Evolutionary conservation across 2,797 vertebrate species (phyloP).

Genomic region (Hirundo rustica): DNA sequence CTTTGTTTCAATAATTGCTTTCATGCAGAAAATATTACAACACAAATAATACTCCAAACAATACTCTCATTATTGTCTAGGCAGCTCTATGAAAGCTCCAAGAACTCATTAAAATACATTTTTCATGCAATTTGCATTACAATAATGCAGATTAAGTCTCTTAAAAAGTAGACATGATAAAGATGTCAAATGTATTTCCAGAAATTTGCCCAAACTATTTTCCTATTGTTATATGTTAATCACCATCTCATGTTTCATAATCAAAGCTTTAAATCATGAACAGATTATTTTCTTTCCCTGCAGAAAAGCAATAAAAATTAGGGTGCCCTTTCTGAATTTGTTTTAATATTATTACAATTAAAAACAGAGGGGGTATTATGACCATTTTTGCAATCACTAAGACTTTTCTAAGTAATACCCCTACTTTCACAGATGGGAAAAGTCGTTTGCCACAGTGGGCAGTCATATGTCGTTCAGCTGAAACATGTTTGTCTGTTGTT

Average conservation of each 20-base stretch:
- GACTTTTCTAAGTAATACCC: neutral
- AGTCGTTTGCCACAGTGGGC: neutral
- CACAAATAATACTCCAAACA: conserved; percentile 36
- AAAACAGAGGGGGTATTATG: neutral
- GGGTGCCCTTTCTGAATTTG: neutral
- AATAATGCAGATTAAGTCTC: conserved; percentile 43
- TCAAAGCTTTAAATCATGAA: neutral
- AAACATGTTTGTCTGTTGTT: neutral
- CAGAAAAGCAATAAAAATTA: neutral
- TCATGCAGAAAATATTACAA: conserved; percentile 38
- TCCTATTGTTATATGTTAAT: neutral
- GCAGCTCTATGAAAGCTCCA: conserved; percentile 37
- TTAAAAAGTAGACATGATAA: conserved; percentile 47
- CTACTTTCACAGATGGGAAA: neutral
- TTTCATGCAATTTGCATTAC: conserved; percentile 37
- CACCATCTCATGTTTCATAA: neutral
- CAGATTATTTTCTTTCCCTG: neutral
- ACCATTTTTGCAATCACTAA: neutral
- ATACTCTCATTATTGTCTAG: conserved; percentile 25
- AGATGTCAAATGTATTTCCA: conserved; percentile 45
- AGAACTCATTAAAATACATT: conserved; percentile 59
- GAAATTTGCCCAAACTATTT: neutral
- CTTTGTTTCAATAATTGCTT: conserved; percentile 16
- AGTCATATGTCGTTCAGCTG: neutral
- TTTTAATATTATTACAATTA: neutral